Evolutionary conservation across 2,113 vertebrate genomes (phyloP), one percentile per base, ranked within the genome.

Genomic region (Anoplopoma fimbria): DNA sequence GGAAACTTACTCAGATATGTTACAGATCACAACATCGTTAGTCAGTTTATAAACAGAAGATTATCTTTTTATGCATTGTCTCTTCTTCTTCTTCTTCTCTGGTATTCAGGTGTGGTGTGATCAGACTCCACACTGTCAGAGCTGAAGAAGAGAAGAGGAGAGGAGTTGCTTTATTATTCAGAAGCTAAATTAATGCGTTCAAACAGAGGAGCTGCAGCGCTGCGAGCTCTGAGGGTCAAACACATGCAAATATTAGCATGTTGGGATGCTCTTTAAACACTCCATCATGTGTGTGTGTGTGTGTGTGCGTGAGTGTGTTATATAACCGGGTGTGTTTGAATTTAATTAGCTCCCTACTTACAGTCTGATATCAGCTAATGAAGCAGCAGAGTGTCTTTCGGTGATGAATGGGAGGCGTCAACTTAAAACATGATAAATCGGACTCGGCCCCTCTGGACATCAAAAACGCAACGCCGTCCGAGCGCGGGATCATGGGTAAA

Each of bases 351-450:
- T 36, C 36, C 47, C 31, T 88, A 75, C 77, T 71, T 79, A 79
- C 84, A 68, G 83, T 67, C 55, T 79, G 84, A 77, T 84, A 51
- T 70, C 31, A 19, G 42, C 90, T 91, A 91, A 92, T 84, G 86
- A 91, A 90, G 91, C 87, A 82, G 53, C 57, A 31, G 67, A 81
- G 91, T 77, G 83, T 83, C 82, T 87, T 83, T 60, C 7, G 40
- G 75, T 91, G 93, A 91, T 93, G 73, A 94, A 93, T 92, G 89
- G 75, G 87, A 79, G 72, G 71, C 60, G 77, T 88, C 88, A 79
- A 71, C 64, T 87, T 83, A 83, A 88, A 94, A 81, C 83, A 94
- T 90, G 91, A 93, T 93, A 85, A 84, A 92, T 93, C 69, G 53
- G 80, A 71, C 63, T 64, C 74, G 51, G 80, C 69, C 83, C 83